Base-by-base conservation (phyloP, 2,113 vertebrate species). In the Lophius piscatorius region DNA sequence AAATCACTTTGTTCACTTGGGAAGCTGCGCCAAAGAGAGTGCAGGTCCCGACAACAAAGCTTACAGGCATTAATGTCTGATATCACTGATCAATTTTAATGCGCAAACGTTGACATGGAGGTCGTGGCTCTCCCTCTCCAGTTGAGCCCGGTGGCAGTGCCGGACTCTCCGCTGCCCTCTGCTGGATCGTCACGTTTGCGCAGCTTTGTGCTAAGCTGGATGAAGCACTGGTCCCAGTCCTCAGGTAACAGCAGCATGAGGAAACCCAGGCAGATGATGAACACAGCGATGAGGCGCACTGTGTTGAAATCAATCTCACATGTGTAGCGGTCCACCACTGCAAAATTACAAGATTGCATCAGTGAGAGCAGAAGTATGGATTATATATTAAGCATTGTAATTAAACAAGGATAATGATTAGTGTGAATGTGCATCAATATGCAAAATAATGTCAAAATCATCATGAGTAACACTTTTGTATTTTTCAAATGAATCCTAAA, bases 221-320 rank as follows among this genome's bases (percentile, higher is more conserved):
- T 92, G 74, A 97, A 78, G 87, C 94, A 95, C 81, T 94, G 92
- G 18, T 98, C 96, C 96, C 96, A 98, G 80, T 98, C 95, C 76
- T 98, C 95, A 0, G 96, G 96, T 74, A 98, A 78, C 57, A 98
- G 94, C 86, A 98, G 84, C 76, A 98, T 94, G 63, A 98, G 94
- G 84, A 98, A 98, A 51, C 95, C 96, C 91, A 98, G 88, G 85
- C 95, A 95, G 42, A 98, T 98, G 86, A 97, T 97, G 88, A 94
- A 77, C 68, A 98, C 92, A 39, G 96, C 95, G 0, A 98, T 95
- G 78, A 98, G 93, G 34, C 96, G 93, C 65, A 98, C 96, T 1
- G 93, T 94, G 65, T 98, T 98, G 92, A 98, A 98, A 83, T 92
- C 75, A 41, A 98, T 97, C 77, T 94, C 92, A 84, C 95, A 97